Base-by-base conservation (phyloP, 2,888 invertebrate species). In the Pseudeuparius sepicola region DNA sequence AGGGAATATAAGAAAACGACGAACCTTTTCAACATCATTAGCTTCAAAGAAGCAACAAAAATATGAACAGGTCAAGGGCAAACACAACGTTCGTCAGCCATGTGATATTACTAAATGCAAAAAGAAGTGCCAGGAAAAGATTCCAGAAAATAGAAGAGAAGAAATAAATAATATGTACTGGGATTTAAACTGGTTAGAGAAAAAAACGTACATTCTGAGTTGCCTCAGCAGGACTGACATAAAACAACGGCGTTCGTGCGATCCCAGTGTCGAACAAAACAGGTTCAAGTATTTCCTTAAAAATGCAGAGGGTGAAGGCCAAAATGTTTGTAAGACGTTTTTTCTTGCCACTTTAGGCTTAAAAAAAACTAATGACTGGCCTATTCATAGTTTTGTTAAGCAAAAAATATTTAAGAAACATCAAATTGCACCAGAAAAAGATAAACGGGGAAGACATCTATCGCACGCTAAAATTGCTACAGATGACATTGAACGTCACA, bases 291-390 rank as follows among this genome's bases (percentile, higher is more conserved):
- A 31, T 13, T 33, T 5, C 9, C 7, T 33, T 7, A 33, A 33
- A 13, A 13, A 33, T 25, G 6, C 4, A 10, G 7, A 32, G 4
- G 33, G 33, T 10, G 4, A 4, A 18, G 14, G 9, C 11, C 11
- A 24, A 11, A 7, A 15, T 18, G 35, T 34, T 4, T 34, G 35
- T 13, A 34, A 34, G 15, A 14, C 13, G 11, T 34, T 34, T 29
- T 34, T 28, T 34, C 14, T 34, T 14, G 29, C 35, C 4, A 34
- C 29, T 5, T 30, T 34, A 12, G 35, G 28, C 9, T 34, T 28
- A 11, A 12, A 34, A 5, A 16, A 17, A 29, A 34, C 10, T 4
- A 34, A 34, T 16, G 29, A 34, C 23, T 10, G 31, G 31, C 11
- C 23, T 7, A 20, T 31, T 14, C 17, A 17, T 16, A 14, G 7